Conservation (phyloP, 2,113 vertebrate species). For the Tamias sibiricus region DNA sequence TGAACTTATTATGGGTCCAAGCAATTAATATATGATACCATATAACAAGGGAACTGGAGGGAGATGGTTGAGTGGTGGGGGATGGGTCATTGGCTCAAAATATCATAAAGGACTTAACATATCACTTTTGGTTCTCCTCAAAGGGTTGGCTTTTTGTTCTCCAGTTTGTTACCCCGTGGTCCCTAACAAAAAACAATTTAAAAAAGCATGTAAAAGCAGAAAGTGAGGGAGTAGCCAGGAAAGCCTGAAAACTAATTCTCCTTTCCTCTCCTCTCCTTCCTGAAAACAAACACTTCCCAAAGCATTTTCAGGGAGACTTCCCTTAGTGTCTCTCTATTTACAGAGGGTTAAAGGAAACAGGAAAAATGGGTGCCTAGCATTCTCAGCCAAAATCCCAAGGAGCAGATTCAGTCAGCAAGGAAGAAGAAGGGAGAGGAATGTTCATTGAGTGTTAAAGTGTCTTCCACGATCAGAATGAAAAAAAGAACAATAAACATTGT, state of each 20-base stretch:
- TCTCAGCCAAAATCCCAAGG: not conserved
- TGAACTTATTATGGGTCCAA: not conserved
- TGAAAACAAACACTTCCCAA: not conserved
- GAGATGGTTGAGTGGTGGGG: accelerated
- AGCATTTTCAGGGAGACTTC: not conserved
- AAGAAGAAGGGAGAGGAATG: not conserved
- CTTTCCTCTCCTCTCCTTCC: not conserved
- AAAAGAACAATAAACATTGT: not conserved
- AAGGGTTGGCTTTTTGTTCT: not conserved
- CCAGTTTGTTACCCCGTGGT: not conserved
- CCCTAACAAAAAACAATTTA: not conserved
- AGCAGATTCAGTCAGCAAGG: not conserved
- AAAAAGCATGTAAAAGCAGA: not conserved
- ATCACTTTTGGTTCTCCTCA: not conserved
- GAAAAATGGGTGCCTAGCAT: not conserved
- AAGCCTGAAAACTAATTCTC: not conserved
- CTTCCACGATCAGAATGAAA: not conserved
- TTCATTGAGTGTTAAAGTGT: not conserved
- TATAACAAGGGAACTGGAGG: not conserved
- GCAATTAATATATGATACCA: not conserved
- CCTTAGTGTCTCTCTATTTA: not conserved
- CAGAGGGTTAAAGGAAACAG: not conserved
- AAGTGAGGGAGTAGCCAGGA: not conserved
- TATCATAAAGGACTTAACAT: not conserved
- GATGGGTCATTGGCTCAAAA: not conserved